These are phyloP conservation scores for Hafferia zeledoni DNA, from an alignment of 2,797 vertebrate species.

Conservation along the genomic window DNA sequence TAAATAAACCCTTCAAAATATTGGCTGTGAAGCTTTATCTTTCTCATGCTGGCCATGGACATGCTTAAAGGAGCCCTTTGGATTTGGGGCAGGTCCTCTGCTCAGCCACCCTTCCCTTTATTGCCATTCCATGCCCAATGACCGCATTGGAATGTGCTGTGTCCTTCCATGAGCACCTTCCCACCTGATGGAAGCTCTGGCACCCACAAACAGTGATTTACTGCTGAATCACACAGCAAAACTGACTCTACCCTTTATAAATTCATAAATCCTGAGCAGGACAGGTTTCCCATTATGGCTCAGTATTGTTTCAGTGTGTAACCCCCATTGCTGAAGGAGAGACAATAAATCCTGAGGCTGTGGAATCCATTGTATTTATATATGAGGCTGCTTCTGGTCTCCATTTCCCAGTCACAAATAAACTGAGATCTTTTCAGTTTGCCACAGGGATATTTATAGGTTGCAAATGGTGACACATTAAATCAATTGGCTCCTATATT, in stretches of 20 bases:
- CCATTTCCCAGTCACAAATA: slow-evolving; percentile 44
- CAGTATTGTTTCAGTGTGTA: slow-evolving; percentile 45
- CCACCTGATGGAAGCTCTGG: not conserved
- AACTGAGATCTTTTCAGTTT: slow-evolving; percentile 29
- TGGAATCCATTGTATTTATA: slow-evolving; percentile 43
- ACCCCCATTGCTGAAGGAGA: slow-evolving; percentile 14
- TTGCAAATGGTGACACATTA: slow-evolving; percentile 37
- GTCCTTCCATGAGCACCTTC: not conserved
- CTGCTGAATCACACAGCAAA: not conserved
- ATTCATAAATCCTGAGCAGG: slow-evolving; percentile 47
- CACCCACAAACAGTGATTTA: slow-evolving; percentile 35
- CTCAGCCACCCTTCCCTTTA: not conserved
- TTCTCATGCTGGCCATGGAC: not conserved
- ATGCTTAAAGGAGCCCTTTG: not conserved
- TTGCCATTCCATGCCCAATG: rapidly evolving
- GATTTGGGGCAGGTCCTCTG: not conserved
- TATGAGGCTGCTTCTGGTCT: slow-evolving; percentile 28
- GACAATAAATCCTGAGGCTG: slow-evolving; percentile 35
- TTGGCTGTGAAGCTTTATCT: not conserved
- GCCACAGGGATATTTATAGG: slow-evolving; percentile 29
- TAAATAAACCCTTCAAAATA: not conserved
- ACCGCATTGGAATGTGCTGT: not conserved
- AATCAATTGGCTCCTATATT: slow-evolving; percentile 22
- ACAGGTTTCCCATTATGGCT: slow-evolving; percentile 52
- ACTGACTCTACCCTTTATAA: slow-evolving; percentile 30